Evolutionary conservation across 2,797 vertebrate species (phyloP).

Genomic region (Pteronotus mesoamericanus): DNA sequence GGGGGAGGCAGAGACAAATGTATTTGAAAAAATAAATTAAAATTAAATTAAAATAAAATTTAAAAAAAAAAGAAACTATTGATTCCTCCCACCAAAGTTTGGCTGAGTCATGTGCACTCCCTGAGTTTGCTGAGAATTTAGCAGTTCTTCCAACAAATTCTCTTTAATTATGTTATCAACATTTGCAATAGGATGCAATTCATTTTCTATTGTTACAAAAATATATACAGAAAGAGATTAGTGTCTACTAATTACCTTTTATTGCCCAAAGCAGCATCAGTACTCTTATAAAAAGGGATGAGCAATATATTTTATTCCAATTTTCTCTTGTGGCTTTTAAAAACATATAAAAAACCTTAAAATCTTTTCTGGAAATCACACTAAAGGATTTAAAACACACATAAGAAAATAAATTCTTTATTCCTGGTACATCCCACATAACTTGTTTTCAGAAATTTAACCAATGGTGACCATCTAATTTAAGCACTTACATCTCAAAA

Average conservation of each 20-base stretch:
- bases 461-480: neutral
- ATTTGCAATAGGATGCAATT: neutral
- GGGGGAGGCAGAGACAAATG: too few relatives aligned
- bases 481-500: neutral
- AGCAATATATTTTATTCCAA: neutral
- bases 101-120: neutral
- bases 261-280: neutral
- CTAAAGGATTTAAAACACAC: neutral
- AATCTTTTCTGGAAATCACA: neutral
- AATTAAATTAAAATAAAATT: too few relatives aligned
- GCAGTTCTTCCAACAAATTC: neutral
- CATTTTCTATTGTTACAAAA: neutral
- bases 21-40: too few relatives aligned
- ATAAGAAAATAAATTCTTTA: neutral
- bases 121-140: neutral
- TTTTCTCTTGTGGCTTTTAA: neutral
- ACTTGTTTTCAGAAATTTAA: conserved; percentile 11
- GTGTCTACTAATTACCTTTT: neutral
- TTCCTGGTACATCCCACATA: neutral
- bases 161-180: neutral
- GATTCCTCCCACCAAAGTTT: neutral
- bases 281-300: neutral
- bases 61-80: too few relatives aligned
- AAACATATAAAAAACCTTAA: neutral
- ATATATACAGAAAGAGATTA: neutral